These are phyloP conservation scores for Lithobates sylvaticus DNA, from an alignment of 2,797 vertebrate species.

Conservation along the genomic window DNA sequence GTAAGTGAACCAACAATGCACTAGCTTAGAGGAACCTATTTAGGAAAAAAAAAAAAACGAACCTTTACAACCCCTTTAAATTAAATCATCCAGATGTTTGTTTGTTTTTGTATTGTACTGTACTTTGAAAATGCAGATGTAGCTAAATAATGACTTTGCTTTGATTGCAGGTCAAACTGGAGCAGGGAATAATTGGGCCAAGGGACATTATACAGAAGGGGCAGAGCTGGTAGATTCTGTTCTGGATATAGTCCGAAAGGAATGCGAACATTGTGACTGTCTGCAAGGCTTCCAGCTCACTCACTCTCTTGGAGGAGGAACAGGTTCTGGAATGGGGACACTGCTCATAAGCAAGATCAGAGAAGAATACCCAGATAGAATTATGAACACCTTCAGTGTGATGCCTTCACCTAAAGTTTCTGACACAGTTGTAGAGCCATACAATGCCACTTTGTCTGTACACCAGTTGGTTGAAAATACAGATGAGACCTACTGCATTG, in stretches of 20 bases:
- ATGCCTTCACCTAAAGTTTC: slow-evolving; percentile 96
- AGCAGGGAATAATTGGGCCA: slow-evolving; percentile 96
- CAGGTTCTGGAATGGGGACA: slow-evolving; percentile 93
- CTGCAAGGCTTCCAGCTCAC: slow-evolving; percentile 95
- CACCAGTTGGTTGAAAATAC: slow-evolving; percentile 96
- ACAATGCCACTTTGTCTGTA: slow-evolving; percentile 91
- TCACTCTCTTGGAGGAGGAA: slow-evolving; percentile 92
- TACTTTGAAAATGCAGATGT: neutral
- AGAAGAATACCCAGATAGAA: slow-evolving; percentile 92
- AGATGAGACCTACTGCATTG: slow-evolving; percentile 94
- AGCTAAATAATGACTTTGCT: slow-evolving; percentile 28
- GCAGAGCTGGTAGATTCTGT: slow-evolving; percentile 92
- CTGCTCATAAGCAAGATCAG: slow-evolving; percentile 94
- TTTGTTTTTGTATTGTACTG: neutral
- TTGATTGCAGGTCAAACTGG: slow-evolving; percentile 88
- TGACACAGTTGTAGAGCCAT: slow-evolving; percentile 94
- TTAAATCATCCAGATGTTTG: no score
- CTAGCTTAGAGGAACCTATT: no score
- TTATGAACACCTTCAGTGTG: slow-evolving; percentile 97
- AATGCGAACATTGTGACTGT: slow-evolving; percentile 92
- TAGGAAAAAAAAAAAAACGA: no score
- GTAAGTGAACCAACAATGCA: no score
- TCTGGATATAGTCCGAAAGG: slow-evolving; percentile 90
- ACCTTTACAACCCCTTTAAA: no score
- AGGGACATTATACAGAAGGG: slow-evolving; percentile 96